A percentile compares a stretch with the other conserved stretches of the same genome.
Evolutionary conservation across 2,888 invertebrate species (phyloP).

Genomic region (Bellardia pandia): DNA sequence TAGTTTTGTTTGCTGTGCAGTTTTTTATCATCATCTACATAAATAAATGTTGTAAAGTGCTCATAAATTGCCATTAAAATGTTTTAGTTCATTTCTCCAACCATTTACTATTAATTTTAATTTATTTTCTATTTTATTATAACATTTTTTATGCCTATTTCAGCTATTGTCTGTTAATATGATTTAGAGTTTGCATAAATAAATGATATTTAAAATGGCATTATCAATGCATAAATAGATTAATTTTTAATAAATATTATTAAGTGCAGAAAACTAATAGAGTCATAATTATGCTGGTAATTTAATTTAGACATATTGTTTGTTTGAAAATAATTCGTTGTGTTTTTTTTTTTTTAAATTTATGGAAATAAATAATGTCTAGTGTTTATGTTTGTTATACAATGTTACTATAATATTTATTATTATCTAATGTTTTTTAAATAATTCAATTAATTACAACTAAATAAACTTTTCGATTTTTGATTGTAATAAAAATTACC

Average conservation of each 20-base stretch:
- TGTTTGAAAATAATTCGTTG: not conserved
- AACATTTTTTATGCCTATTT: not conserved
- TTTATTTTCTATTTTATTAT: not conserved
- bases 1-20: not conserved
- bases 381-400: too few relatives aligned
- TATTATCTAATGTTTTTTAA: too few relatives aligned
- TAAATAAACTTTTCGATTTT: too few relatives aligned
- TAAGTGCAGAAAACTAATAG: slow-evolving; percentile 7
- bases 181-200: slow-evolving; percentile 27
- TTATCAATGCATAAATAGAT: slow-evolving; percentile 29
- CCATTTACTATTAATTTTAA: not conserved
- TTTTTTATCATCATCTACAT: not conserved
- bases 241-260: slow-evolving; percentile 24
- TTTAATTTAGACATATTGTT: slow-evolving; percentile 17
- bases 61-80: slow-evolving; percentile 40
- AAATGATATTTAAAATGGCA: not conserved
- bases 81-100: slow-evolving; percentile 29
- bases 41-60: slow-evolving; percentile 9
- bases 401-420: too few relatives aligned
- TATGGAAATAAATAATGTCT: too few relatives aligned
- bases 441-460: too few relatives aligned
- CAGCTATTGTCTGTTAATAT: slow-evolving; percentile 20
- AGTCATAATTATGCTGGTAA: not conserved
- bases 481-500: too few relatives aligned
- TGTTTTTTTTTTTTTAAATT: too few relatives aligned